These are phyloP conservation scores for Miltochrista miniata DNA, from an alignment of 2,888 invertebrate species.

Conservation along the genomic window DNA sequence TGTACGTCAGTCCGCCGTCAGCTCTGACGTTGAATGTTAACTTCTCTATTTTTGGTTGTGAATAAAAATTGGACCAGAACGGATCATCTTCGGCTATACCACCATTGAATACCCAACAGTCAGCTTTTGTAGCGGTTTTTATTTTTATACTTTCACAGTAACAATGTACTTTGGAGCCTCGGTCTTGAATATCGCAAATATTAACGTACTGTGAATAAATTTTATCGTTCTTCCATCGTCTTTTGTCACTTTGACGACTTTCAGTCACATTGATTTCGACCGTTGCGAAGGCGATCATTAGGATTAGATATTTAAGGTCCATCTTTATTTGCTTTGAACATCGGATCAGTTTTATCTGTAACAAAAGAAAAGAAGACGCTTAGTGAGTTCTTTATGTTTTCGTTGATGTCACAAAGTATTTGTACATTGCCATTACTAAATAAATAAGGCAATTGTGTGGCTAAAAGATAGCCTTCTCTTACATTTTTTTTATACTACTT, in stretches of 20 bases:
- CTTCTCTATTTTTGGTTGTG: constrained; percentile 87
- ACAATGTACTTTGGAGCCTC: constrained; percentile 85
- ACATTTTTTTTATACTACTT: no score
- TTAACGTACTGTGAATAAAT: constrained; percentile 76
- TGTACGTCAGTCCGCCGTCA: constrained; percentile 86
- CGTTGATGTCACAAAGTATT: constrained; percentile 40
- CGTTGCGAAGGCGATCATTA: constrained; percentile 76
- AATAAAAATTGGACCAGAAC: constrained; percentile 89
- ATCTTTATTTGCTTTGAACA: constrained; percentile 65
- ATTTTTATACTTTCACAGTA: constrained; percentile 85
- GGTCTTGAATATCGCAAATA: constrained; percentile 83
- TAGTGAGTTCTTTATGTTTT: constrained; percentile 51
- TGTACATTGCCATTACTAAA: constrained; percentile 50
- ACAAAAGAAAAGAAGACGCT: constrained; percentile 59
- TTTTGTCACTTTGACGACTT: constrained; percentile 75
- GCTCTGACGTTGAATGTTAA: constrained; percentile 88
- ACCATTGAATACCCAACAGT: constrained; percentile 90
- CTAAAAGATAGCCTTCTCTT: constrained; percentile 30
- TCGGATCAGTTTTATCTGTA: constrained; percentile 67
- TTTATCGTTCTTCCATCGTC: constrained; percentile 76
- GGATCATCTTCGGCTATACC: constrained; percentile 88
- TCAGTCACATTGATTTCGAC: constrained; percentile 78
- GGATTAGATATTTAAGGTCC: constrained; percentile 76
- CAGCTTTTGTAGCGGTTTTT: constrained; percentile 86
- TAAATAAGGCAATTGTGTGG: constrained; percentile 55